Base-by-base conservation (phyloP, 2,113 vertebrate genomes). In the Galbula dea region DNA sequence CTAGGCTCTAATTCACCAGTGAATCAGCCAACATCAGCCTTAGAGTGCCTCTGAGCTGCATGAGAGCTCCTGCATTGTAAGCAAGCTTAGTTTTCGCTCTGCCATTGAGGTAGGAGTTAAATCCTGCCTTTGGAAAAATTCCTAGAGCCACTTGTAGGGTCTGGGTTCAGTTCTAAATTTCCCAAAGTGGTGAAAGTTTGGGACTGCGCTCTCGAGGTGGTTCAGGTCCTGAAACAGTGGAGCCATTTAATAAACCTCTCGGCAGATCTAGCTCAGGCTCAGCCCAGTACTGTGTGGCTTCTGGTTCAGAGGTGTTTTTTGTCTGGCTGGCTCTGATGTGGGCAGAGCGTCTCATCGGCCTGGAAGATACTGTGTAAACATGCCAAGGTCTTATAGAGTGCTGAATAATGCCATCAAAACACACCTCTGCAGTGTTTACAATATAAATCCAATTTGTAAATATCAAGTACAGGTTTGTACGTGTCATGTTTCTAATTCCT, bases 361-460 rank as follows among this genome's bases (percentile, higher is more conserved):
- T 93, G 67, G 37, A 80, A 95, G 80, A 77, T 39, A 30, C 55
- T 77, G 14, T 48, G 61, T 59, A 81, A 86, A 80, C 16, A 15
- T 90, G 76, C 89, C 75, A 43, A 32, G 48, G 51, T 86, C 54
- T 87, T 59, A 37, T 11, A 21, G 52, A 68, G 39, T 41, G 58
- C 67, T 77, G 86, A 76, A 45, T 71, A 92, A 87, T 52, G 74
- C 74, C 69, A 69, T 39, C 43, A 6, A 39, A 74, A 73, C 68
- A 63, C 68, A 55, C 78, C 71, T 85, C 73, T 46, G 51, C 72
- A 39, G 13, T 54, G 61, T 67, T 80, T 77, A 71, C 87, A 83
- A 20, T 55, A 61, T 7, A 93, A 94, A 94, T 74, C 51, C 68
- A 63, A 27, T 89, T 75, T 83, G 51, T 75, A 88, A 95, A 94